Evolutionary conservation across 2,797 vertebrate genomes (phyloP).

Genomic region (Gambelia wislizenii): DNA sequence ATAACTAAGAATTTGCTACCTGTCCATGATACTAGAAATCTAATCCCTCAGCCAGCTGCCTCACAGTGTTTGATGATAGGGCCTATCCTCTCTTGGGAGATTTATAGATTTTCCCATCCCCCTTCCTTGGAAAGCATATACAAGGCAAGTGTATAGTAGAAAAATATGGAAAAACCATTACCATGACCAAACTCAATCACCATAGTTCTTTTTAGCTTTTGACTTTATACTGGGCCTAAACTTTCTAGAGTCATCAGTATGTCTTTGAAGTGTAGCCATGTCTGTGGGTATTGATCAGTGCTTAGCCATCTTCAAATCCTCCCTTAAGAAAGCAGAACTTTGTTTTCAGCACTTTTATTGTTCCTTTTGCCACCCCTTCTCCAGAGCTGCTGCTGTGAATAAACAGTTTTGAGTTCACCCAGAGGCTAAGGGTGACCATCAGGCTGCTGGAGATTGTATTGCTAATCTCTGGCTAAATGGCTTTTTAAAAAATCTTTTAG

Average conservation of each 20-base stretch:
- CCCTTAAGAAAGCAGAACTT: not conserved
- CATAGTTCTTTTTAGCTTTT: not conserved
- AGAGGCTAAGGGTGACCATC: slow-evolving; percentile 18
- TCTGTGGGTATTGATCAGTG: not conserved
- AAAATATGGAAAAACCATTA: not conserved
- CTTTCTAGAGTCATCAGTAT: not conserved
- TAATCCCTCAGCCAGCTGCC: too few species aligned
- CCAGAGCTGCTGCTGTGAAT: not conserved
- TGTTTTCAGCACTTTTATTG: not conserved
- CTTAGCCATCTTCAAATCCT: not conserved
- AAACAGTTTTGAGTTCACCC: slow-evolving; percentile 26
- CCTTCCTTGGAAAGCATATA: not conserved
- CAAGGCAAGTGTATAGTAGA: not conserved
- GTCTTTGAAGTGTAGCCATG: not conserved
- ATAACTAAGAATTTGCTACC: not conserved
- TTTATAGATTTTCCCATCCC: not conserved
- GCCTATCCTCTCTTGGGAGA: not conserved
- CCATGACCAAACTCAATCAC: not conserved
- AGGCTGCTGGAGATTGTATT: not conserved
- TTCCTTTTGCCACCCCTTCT: slow-evolving; percentile 12
- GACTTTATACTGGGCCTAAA: not conserved
- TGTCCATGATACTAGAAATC: not conserved
- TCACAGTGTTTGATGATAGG: not conserved
- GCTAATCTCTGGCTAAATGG: slow-evolving; percentile 2
- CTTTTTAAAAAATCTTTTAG: slow-evolving; percentile 54